phyloP scores from a whole-genome alignment of 2,888 invertebrate species.

The Herminia tarsipennalis region DNA sequence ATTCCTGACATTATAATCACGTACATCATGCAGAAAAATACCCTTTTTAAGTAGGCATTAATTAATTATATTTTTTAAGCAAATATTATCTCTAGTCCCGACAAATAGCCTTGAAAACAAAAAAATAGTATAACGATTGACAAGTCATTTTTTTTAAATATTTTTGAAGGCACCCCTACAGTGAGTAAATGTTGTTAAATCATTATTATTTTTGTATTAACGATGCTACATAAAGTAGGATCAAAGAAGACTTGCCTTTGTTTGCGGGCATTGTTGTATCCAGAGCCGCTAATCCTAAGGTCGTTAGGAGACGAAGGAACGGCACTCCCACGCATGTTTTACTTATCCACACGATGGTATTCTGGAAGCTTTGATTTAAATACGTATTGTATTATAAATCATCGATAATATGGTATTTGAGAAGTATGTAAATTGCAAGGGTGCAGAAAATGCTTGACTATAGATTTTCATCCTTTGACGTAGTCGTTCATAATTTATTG shows the following conservation, averaged over 20 bases:
- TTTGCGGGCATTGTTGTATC: slow-evolving; percentile 23
- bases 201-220: slow-evolving; percentile 44
- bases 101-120: no score
- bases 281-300: slow-evolving; percentile 24
- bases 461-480: no score
- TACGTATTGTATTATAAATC: not conserved
- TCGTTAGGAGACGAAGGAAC: slow-evolving; percentile 18
- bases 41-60: no score
- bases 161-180: slow-evolving; percentile 5
- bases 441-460: no score
- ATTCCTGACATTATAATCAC: no score
- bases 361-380: slow-evolving; percentile 19
- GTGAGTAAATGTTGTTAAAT: slow-evolving; percentile 31
- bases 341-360: slow-evolving; percentile 13
- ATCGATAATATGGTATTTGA: not conserved
- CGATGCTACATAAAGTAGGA: slow-evolving; percentile 32
- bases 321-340: slow-evolving; percentile 23
- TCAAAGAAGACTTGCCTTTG: slow-evolving; percentile 35
- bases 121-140: no score
- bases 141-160: no score
- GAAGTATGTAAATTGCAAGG: not conserved
- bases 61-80: no score
- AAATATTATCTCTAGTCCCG: no score
- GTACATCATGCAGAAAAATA: no score
- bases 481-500: no score